Percentiles rank a stretch among this genome's conserved stretches.
These are phyloP conservation scores for Trissonchulus latispiculum DNA, from an alignment of 2,888 invertebrate species.

Conservation along the genomic window DNA sequence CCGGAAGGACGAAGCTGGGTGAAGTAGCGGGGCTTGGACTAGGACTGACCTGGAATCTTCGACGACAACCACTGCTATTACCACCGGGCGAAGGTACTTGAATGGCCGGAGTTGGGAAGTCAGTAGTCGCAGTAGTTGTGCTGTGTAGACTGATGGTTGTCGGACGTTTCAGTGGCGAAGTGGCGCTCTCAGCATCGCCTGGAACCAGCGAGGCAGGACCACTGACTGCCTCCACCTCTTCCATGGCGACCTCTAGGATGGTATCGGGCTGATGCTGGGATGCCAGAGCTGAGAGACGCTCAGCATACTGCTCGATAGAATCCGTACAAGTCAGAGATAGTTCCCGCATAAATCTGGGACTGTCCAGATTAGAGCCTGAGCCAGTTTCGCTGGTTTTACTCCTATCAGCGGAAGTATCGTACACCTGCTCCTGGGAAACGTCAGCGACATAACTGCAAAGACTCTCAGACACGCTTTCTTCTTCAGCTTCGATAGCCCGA, in stretches of 20 bases:
- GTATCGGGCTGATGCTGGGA: neutral
- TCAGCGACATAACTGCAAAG: no score
- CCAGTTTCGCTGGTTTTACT: no score
- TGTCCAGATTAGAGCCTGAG: neutral
- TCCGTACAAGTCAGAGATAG: slow-evolving; percentile 2
- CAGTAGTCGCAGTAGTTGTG: neutral
- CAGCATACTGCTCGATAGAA: slow-evolving; percentile 4
- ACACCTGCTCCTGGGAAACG: no score
- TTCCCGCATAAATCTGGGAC: neutral
- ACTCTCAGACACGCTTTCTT: neutral
- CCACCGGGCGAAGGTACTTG: neutral
- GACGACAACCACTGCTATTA: no score
- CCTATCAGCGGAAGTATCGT: no score
- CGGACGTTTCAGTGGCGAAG: neutral
- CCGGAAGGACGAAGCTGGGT: neutral
- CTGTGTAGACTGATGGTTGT: neutral
- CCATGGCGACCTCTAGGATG: neutral
- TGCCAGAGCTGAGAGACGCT: neutral
- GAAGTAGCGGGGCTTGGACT: neutral
- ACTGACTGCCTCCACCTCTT: no score
- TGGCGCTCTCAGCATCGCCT: no score
- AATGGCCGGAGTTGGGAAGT: neutral
- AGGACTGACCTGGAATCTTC: neutral
- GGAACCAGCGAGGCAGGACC: neutral
- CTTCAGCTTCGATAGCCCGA: neutral